Base-by-base conservation (phyloP, 2,888 invertebrate species). In the Autographa gamma region DNA sequence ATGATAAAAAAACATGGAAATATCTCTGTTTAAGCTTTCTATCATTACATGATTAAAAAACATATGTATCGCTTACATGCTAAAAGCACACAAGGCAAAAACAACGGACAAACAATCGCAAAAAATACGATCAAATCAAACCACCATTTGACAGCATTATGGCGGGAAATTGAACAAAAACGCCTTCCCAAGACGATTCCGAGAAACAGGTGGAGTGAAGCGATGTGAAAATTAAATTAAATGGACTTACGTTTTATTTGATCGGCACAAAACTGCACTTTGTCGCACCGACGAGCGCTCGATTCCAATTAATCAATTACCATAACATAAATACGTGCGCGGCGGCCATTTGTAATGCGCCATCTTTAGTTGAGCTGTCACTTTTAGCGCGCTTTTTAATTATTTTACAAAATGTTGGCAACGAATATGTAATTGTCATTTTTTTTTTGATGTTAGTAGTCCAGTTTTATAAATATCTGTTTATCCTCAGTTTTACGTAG, bases 231-330 rank as follows among this genome's bases (percentile, higher is more conserved):
- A 83, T 79, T 80, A 77, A 81, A 84, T 84, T 77, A 68, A 79
- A 80, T 74, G 69, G 60, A 62, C 38, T 16, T 71, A 66, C 72
- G 76, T 82, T 77, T 77, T 78, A 79, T 84, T 84, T 84, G 75
- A 78, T 78, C 76, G 80, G 68, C 79, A 74, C 73, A 76, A 69
- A 81, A 77, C 73, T 83, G 80, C 78, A 82, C 86, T 86, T 86
- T 86, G 87, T 79, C 74, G 79, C 77, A 76, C 85, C 86, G 86
- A 76, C 86, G 74, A 71, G 73, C 77, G 76, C 74, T 69, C 83
- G 81, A 78, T 87, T 87, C 86, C 87, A 87, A 87, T 87, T 86
- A 87, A 84, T 83, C 78, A 80, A 87, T 87, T 87, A 85, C 70
- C 88, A 87, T 87, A 86, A 84, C 80, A 83, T 83, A 79, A 81